Percentiles rank a stretch among this genome's conserved stretches.
Conservation (phyloP, 1,140 invertebrate genomes). For the Drosophila tropicalis region DNA sequence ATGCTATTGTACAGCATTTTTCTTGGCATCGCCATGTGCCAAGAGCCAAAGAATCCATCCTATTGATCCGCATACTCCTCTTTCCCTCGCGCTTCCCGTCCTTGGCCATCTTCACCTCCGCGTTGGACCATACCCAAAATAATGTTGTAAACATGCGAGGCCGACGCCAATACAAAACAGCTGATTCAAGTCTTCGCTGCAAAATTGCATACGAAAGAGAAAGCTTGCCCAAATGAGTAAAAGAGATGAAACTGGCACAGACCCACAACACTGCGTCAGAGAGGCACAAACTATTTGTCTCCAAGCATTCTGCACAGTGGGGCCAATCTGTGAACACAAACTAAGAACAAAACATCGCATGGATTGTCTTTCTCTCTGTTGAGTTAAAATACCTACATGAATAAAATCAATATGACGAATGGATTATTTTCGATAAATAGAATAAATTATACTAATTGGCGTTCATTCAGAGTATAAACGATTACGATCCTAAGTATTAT, state of each 20-base stretch:
- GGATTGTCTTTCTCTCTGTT: too few relatives aligned
- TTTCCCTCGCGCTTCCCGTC: neutral
- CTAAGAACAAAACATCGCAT: too few relatives aligned
- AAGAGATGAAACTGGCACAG: conserved; percentile 16
- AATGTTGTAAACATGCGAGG: conserved; percentile 73
- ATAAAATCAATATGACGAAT: neutral
- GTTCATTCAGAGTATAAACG: too few relatives aligned
- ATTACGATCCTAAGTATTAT: too few relatives aligned
- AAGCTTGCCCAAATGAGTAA: conserved; percentile 18
- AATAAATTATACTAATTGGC: too few relatives aligned
- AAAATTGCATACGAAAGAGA: conserved; percentile 23
- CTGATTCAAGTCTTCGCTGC: conserved; percentile 48
- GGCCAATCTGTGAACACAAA: neutral
- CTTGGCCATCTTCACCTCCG: neutral
- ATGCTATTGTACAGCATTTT: conserved; percentile 1
- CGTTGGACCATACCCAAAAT: conserved; percentile 11
- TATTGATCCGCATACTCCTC: conserved; percentile 2
- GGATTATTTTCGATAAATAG: too few relatives aligned
- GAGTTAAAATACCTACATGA: neutral
- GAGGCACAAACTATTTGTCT: conserved; percentile 46
- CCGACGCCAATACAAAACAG: conserved; percentile 51
- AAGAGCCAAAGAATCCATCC: conserved; percentile 26
- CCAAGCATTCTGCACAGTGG: conserved; percentile 42
- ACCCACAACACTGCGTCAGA: conserved; percentile 12
- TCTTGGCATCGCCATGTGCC: conserved; percentile 31